phyloP scores from a whole-genome alignment of 2,113 vertebrate species.

The Albula goreensis region DNA sequence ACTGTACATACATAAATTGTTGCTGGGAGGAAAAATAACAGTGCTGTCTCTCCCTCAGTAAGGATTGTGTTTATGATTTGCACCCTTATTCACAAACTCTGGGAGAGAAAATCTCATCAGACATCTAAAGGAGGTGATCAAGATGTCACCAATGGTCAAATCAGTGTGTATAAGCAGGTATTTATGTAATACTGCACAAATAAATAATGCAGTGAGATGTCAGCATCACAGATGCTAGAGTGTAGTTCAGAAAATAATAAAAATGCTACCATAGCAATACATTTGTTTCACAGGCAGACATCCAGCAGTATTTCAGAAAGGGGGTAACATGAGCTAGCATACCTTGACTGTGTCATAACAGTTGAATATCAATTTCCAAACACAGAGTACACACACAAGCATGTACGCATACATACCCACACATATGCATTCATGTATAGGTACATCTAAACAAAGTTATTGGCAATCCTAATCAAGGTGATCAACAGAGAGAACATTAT shows the following conservation, averaged over 20 bases:
- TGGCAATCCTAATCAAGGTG: too few relatives aligned
- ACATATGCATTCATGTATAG: too few relatives aligned
- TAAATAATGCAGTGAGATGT: conserved; percentile 30
- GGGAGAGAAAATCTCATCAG: conserved; percentile 29
- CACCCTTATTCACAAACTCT: conserved; percentile 23
- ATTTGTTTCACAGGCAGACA: too few relatives aligned
- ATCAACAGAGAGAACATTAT: too few relatives aligned
- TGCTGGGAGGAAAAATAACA: conserved; percentile 25
- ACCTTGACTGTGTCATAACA: too few relatives aligned
- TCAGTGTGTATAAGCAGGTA: conserved; percentile 16
- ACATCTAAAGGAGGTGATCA: conserved; percentile 36
- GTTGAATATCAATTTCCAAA: too few relatives aligned
- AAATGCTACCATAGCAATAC: neutral
- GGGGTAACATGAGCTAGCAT: neutral
- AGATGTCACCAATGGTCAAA: conserved; percentile 28
- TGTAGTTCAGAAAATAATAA: conserved; percentile 16
- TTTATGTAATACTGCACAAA: conserved; percentile 26
- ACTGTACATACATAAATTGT: conserved; percentile 13
- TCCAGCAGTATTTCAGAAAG: neutral
- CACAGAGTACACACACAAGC: too few relatives aligned
- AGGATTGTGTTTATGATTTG: conserved; percentile 34
- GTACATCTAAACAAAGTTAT: too few relatives aligned
- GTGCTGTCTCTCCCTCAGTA: conserved; percentile 18
- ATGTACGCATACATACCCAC: too few relatives aligned
- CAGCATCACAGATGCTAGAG: conserved; percentile 8